Percentiles rank a stretch among this genome's conserved stretches.
Conservation (phyloP, 2,797 vertebrate species). For the Mormyrops boulengeri region DNA sequence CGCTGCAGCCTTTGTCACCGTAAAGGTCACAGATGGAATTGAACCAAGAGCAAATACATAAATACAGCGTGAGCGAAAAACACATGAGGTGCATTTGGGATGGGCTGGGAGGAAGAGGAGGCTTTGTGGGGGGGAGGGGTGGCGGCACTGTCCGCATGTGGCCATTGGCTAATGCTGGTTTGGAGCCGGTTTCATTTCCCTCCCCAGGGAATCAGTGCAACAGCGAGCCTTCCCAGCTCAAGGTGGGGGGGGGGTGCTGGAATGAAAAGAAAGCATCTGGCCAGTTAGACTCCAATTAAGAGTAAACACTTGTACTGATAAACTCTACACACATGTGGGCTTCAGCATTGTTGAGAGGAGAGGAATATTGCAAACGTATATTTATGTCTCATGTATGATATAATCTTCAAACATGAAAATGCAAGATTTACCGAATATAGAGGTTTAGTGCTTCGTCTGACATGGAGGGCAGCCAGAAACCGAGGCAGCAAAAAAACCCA, state of each 20-base stretch:
- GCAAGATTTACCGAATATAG: not conserved
- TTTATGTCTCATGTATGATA: not conserved
- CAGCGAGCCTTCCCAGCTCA: not conserved
- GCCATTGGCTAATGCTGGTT: not conserved
- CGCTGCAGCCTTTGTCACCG: not conserved
- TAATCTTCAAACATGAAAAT: not conserved
- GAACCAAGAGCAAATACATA: not conserved
- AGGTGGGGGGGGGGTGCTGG: not conserved
- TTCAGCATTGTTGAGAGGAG: not conserved
- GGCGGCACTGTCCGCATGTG: not conserved
- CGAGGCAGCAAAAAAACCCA: not conserved
- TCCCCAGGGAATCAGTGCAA: not conserved
- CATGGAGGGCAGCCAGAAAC: not conserved
- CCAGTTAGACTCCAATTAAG: not conserved
- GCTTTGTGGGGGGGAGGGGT: not conserved
- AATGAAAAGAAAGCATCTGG: not conserved
- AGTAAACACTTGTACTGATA: not conserved
- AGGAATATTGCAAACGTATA: not conserved
- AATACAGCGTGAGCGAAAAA: not conserved
- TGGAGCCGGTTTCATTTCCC: not conserved
- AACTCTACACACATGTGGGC: not conserved
- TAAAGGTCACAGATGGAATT: not conserved
- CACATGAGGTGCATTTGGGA: not conserved
- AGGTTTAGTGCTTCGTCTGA: not conserved
- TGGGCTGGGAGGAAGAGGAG: not conserved